phyloP scores from a whole-genome alignment of 2,797 vertebrate species.

The Lithobates pipiens region DNA sequence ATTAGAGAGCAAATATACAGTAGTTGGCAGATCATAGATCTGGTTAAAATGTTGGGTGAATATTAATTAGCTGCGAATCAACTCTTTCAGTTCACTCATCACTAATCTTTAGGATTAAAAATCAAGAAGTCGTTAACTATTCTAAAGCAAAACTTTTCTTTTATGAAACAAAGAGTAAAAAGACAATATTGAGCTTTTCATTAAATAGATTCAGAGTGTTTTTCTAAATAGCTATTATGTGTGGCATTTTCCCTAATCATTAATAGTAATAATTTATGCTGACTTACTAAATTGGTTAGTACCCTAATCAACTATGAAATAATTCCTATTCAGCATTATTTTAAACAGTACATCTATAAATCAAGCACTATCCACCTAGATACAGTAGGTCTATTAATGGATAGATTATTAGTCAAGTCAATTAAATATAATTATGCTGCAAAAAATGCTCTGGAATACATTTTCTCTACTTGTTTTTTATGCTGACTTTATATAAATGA shows the following conservation, averaged over 20 bases:
- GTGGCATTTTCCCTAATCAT: constrained; percentile 53
- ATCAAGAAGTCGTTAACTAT: not conserved
- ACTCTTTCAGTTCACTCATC: not conserved
- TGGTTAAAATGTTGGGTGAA: too few relatives aligned
- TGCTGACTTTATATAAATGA: constrained; percentile 48
- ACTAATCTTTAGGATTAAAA: not conserved
- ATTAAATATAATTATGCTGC: constrained; percentile 63
- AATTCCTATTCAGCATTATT: constrained; percentile 59
- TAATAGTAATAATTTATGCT: constrained; percentile 61
- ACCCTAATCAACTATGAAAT: constrained; percentile 58
- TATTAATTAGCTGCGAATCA: too few relatives aligned
- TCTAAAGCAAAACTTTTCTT: not conserved
- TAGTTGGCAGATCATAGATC: too few relatives aligned
- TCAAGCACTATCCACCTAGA: constrained; percentile 53
- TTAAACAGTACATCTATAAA: constrained; percentile 55
- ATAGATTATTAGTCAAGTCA: constrained; percentile 60
- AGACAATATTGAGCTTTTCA: constrained; percentile 34
- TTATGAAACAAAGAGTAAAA: not conserved
- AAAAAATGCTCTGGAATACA: constrained; percentile 42
- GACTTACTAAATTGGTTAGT: constrained; percentile 54
- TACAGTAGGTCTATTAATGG: constrained; percentile 57
- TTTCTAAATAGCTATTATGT: constrained; percentile 53
- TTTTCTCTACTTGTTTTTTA: constrained; percentile 24
- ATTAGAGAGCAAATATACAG: too few relatives aligned
- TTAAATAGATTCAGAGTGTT: constrained; percentile 18